phyloP scores from a whole-genome alignment of 1,140 invertebrate species.

The Drosophila dunni region DNA sequence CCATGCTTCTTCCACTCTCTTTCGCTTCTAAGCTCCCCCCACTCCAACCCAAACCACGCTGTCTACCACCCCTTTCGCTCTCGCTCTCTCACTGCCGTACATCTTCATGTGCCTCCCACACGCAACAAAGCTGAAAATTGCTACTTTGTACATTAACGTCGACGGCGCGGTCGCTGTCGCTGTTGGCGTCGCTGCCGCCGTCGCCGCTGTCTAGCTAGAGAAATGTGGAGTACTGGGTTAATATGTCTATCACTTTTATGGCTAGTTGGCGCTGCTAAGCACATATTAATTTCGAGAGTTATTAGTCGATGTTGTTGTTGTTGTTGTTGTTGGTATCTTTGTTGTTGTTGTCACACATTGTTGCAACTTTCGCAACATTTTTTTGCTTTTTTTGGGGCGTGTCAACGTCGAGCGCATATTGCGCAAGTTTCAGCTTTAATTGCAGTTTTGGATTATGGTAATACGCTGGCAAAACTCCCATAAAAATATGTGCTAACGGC shows the following conservation, averaged over 20 bases:
- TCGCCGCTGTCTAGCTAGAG: conserved; percentile 26
- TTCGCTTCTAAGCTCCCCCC: conserved; percentile 2
- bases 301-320: conserved; percentile 14
- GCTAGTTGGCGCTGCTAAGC: conserved; percentile 69
- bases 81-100: conserved; percentile 28
- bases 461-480: background rate
- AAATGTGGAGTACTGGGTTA: conserved; percentile 79
- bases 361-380: background rate
- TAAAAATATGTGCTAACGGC: background rate
- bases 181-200: conserved; percentile 11
- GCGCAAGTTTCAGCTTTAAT: conserved; percentile 22
- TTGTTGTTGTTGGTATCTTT: background rate
- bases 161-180: conserved; percentile 8
- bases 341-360: conserved; percentile 12
- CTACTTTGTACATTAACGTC: conserved; percentile 65
- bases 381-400: conserved; percentile 20
- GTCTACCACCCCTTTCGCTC: background rate
- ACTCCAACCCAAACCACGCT: background rate
- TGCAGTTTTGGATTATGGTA: conserved; percentile 15
- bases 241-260: conserved; percentile 81
- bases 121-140: conserved; percentile 80
- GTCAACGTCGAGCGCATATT: background rate
- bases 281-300: conserved; percentile 43
- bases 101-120: conserved; percentile 36
- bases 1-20: background rate